phyloP scores from a whole-genome alignment of 2,888 invertebrate genomes.

The Drosophila emarginata region DNA sequence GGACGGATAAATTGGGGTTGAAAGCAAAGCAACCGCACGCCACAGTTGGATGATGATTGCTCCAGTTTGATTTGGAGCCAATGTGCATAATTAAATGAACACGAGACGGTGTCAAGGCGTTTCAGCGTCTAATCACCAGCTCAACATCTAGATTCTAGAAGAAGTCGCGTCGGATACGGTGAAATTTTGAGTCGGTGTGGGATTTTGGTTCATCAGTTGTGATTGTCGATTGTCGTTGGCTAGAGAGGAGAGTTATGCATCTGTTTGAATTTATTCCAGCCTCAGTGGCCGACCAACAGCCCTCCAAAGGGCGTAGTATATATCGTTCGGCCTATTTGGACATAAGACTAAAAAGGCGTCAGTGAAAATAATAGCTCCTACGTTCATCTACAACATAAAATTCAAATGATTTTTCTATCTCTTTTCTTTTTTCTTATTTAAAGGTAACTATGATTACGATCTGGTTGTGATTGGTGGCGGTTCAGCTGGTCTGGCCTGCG shows the following conservation, averaged over 20 bases:
- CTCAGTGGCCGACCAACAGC: conserved; percentile 57
- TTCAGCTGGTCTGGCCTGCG: conserved; percentile 96
- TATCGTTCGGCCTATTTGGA: conserved; percentile 76
- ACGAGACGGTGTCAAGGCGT: conserved; percentile 25
- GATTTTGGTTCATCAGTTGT: not conserved
- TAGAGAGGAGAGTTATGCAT: conserved; percentile 53
- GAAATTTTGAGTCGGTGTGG: conserved; percentile 11
- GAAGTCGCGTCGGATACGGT: conserved; percentile 7
- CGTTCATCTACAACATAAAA: not conserved
- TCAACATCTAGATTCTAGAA: conserved; percentile 20
- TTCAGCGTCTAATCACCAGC: conserved; percentile 23
- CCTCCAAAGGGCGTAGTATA: conserved; percentile 59
- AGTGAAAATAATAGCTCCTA: not conserved
- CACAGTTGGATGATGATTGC: conserved; percentile 54
- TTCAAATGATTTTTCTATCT: not conserved
- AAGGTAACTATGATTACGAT: conserved; percentile 91
- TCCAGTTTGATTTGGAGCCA: conserved; percentile 56
- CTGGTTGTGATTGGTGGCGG: conserved; percentile 97
- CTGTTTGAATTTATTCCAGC: conserved; percentile 77
- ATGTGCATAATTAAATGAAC: conserved; percentile 34
- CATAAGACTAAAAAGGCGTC: conserved; percentile 60
- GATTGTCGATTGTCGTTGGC: not conserved
- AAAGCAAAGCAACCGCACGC: conserved; percentile 52
- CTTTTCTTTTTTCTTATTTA: conserved; percentile 13
- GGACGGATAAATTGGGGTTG: conserved; percentile 30